Base-by-base conservation (phyloP, 2,888 invertebrate species). In the Dascillus cervinus region DNA sequence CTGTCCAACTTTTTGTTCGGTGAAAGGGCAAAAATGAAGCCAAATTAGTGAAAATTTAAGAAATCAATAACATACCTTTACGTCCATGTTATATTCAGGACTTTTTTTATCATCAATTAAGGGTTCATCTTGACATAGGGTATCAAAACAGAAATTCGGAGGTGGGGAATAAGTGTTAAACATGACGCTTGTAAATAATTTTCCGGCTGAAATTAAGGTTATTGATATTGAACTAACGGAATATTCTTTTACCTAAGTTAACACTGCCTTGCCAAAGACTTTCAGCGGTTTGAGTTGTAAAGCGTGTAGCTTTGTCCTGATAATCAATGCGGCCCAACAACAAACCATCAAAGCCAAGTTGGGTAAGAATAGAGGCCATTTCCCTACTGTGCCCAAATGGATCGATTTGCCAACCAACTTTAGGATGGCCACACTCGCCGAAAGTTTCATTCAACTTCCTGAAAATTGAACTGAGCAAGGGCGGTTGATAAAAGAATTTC, bases 131-230 rank as follows among this genome's bases (percentile, higher is more conserved):
- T 62, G 59, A 55, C 96, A 96, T 0, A 87, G 69, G 3, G 82
- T 71, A 57, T 97, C 96, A 60, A 90, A 97, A 54, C 96, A 96
- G 62, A 94, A 96, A 0, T 92, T 94, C 3, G 75, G 70, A 0
- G 96, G 96, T 0, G 91, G 83, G 0, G 76, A 75, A 56, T 94
- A 94, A 1, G 74, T 77, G 49, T 91, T 89, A 59, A 73, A 85
- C 6, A 92, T 66, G 0, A 82, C 79, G 0, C 90, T 84, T 0
- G 91, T 90, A 51, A 95, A 91, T 4, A 96, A n/a, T n/a, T n/a
- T n/a, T n/a, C n/a, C n/a, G n/a, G n/a, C n/a, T n/a, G n/a, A n/a
- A n/a, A n/a, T n/a, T n/a, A n/a, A n/a, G n/a, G n/a, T n/a, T n/a
- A n/a, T n/a, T n/a, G n/a, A n/a, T n/a, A n/a, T n/a, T n/a, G n/a